Evolutionary conservation across 2,113 vertebrate species (phyloP).

Genomic region (Urocitellus parryii): DNA sequence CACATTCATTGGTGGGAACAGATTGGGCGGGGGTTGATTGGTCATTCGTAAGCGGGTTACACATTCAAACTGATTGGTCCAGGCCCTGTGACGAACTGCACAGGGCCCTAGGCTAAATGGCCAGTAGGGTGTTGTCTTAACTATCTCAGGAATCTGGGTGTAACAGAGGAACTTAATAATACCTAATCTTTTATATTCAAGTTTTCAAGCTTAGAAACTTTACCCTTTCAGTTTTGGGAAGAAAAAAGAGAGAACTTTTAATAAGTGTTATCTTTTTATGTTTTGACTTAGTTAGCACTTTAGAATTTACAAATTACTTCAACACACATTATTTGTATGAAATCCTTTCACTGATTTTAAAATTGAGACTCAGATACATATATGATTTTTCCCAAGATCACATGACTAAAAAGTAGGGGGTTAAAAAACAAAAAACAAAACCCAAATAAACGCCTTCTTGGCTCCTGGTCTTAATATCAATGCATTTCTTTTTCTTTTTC

Average conservation of each 20-base stretch:
- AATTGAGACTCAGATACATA: neutral
- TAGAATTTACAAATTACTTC: conserved; percentile 34
- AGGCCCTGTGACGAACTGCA: no score
- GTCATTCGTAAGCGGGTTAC: no score
- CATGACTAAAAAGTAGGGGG: neutral
- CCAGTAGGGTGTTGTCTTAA: no score
- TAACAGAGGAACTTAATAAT: no score
- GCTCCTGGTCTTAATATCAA: neutral
- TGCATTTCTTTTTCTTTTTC: neutral
- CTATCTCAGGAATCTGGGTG: no score
- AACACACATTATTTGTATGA: neutral
- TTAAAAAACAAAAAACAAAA: neutral
- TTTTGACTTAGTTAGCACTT: conserved; percentile 50
- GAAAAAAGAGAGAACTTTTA: neutral
- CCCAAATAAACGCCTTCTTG: neutral
- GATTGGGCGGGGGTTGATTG: no score
- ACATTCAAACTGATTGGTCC: no score
- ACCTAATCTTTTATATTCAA: no score
- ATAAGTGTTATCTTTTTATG: neutral
- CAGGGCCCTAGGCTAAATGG: no score
- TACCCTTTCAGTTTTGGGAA: neutral
- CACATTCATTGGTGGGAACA: no score
- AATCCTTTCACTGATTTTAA: neutral
- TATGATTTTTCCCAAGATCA: neutral
- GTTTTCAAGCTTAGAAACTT: no score